Evolutionary conservation across 1,140 invertebrate genomes (phyloP), one percentile per base, ranked within the genome.

Genomic region (Penaeus indicus): DNA sequence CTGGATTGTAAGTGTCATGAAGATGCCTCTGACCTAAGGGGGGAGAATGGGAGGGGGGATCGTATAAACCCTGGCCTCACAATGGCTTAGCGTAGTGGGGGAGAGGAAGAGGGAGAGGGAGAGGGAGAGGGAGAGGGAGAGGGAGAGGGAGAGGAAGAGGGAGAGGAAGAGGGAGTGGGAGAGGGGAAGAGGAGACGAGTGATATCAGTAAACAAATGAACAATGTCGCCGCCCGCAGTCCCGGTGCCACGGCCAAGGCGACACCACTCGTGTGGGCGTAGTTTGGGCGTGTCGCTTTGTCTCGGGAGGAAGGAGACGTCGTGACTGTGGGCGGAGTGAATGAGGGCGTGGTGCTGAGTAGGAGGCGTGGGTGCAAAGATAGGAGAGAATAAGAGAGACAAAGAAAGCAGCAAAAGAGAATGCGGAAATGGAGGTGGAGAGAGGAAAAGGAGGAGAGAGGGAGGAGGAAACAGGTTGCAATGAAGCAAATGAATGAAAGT

Each of bases 371-470:
- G 54, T 25, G 62, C 27, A 32, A 61, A 27, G 63, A 32, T 11
- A 84, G 62, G 3, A 8, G 82, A 13, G 11, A 54, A 8, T 54
- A 16, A 16, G 16, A 13, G 54, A 54, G 10, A 54, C 54, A 54
- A 54, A 54, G 54, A 54, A 13, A 54, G 54, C 22, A 67, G 82
- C 32, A 84, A 84, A 62, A 84, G 54, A 84, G 82, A 84, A 64
- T 64, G 62, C 32, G 82, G 82, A 84, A n/a, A 67, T 18, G n/a
- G 78, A 13, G 78, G 42, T 80, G 78, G 78, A 47, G 42, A 47
- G 78, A 25, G 38, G 32, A 32, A 32, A 16, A 54, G 54, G 16
- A 54, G 16, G 54, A 8, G 16, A 16, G 54, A 16, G 54, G 11
- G 54, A 54, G 54, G 54, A 54, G 54, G 38, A 42, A 54, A 54